Percentiles rank a stretch among this genome's conserved stretches.
These are phyloP conservation scores for Sebastes matsubarae DNA, from an alignment of 2,797 vertebrate species.

Conservation along the genomic window DNA sequence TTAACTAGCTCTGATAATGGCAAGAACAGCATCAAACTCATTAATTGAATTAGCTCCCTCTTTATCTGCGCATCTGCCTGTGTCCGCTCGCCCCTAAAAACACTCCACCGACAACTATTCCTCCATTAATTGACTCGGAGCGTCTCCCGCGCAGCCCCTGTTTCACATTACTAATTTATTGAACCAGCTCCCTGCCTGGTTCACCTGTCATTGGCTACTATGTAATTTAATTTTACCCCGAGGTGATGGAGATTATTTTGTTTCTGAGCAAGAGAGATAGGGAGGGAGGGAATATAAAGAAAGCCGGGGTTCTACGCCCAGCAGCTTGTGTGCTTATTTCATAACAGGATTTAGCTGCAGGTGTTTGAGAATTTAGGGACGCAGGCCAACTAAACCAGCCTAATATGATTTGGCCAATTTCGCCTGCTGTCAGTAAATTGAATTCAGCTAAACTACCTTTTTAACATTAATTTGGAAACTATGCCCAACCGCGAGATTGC, in stretches of 20 bases:
- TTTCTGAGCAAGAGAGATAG: constrained; percentile 22
- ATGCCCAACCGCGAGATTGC: background rate
- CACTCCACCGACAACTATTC: constrained; percentile 59
- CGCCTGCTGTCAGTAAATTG: constrained; percentile 37
- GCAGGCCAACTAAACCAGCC: constrained; percentile 23
- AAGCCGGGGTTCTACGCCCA: background rate
- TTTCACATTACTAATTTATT: constrained; percentile 62
- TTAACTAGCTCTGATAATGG: constrained; percentile 79
- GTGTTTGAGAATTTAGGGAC: constrained; percentile 56
- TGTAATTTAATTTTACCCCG: constrained; percentile 55
- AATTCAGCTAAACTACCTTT: constrained; percentile 28
- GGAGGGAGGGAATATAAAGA: background rate
- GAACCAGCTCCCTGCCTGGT: constrained; percentile 30
- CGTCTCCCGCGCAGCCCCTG: constrained; percentile 14
- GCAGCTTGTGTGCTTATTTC: constrained; percentile 54
- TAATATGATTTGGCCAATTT: constrained; percentile 49
- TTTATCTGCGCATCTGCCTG: constrained; percentile 76
- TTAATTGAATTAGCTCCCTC: constrained; percentile 82
- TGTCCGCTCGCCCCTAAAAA: constrained; percentile 69
- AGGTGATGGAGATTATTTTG: constrained; percentile 49
- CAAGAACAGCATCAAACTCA: constrained; percentile 75
- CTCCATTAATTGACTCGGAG: constrained; percentile 66
- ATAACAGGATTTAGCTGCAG: constrained; percentile 62
- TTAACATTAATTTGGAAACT: constrained; percentile 24
- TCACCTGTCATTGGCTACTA: constrained; percentile 60